These are phyloP conservation scores for Picus viridis DNA, from an alignment of 2,797 vertebrate genomes.

Conservation along the genomic window DNA sequence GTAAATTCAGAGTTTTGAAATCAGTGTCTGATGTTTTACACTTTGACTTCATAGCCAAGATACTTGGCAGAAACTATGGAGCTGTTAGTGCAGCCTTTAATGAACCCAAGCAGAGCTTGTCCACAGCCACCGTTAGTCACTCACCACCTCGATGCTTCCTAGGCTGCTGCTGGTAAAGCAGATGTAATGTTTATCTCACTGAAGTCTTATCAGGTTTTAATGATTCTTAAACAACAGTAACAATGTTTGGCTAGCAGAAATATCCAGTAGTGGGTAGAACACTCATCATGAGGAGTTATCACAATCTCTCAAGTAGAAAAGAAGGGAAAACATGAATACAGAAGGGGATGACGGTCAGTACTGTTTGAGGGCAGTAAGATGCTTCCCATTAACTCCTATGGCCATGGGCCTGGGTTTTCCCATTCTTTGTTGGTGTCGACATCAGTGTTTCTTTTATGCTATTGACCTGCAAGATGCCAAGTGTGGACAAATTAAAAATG, in stretches of 20 bases:
- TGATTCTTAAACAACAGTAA: background rate
- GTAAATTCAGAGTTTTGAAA: background rate
- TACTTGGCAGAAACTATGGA: background rate
- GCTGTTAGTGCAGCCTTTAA: background rate
- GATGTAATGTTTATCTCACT: background rate
- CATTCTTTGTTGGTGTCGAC: background rate
- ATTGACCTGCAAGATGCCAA: background rate
- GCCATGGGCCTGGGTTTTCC: background rate
- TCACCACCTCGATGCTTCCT: background rate
- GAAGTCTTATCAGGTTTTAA: background rate
- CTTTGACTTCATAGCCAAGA: background rate
- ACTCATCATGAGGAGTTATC: background rate
- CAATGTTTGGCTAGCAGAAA: background rate
- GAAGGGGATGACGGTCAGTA: background rate
- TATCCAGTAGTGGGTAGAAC: background rate
- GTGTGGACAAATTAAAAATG: background rate
- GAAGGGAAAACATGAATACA: background rate
- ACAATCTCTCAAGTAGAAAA: background rate
- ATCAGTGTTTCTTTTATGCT: background rate
- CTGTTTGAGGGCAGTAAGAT: background rate
- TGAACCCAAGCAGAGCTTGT: background rate
- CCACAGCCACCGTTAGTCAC: background rate
- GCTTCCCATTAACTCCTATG: background rate
- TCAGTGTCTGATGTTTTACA: background rate
- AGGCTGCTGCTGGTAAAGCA: background rate